Base-by-base conservation (phyloP, 2,797 vertebrate species). In the Paedocypris micromegethes region DNA sequence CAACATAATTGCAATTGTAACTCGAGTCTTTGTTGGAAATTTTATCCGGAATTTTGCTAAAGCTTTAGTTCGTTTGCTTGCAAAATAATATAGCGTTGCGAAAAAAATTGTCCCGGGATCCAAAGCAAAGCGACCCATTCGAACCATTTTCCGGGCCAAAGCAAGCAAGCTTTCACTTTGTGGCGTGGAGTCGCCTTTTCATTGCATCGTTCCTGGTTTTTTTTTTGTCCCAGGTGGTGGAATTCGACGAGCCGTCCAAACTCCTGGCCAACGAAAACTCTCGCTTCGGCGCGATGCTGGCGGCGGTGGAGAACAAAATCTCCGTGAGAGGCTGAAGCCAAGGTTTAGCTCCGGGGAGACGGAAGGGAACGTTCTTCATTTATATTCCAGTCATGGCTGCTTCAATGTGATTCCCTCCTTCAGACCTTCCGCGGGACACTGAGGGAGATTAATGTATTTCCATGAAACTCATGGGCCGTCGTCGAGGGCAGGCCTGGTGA, bases 211-310 rank as follows among this genome's bases (percentile, higher is more conserved):
- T 23, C 23, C 23, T 38, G 23, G 4, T 38, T 38, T 7, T 38
- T 68, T 83, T 47, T 82, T 78, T 41, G 72, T 48, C 78, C 56
- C 71, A 97, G 94, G 93, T 95, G 79, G 90, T 90, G 83, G 94
- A 97, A 83, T 97, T 94, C 0, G 94, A 96, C 54, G 91, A 92
- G 23, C 94, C 94, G 0, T 90, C 93, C 58, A 90, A 83, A 77
- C 93, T 97, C 71, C 87, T 97, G 84, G 92, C 93, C 83, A 96
- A 95, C 0, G 94, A 95, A 82, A 95, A 93, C 84, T 95, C 93
- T 0, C 88, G 93, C 63, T 93, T 96, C 83, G 89, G 88, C 44
- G 92, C 93, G 75, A 95, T 97, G 93, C 89, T 95, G 82, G 93
- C 92, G 45, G 94, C 94, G 65, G 86, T 89, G 0, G 93, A 95